These are phyloP conservation scores for Stegodyphus mimosarum DNA, from an alignment of 1,140 invertebrate species.

Conservation along the genomic window DNA sequence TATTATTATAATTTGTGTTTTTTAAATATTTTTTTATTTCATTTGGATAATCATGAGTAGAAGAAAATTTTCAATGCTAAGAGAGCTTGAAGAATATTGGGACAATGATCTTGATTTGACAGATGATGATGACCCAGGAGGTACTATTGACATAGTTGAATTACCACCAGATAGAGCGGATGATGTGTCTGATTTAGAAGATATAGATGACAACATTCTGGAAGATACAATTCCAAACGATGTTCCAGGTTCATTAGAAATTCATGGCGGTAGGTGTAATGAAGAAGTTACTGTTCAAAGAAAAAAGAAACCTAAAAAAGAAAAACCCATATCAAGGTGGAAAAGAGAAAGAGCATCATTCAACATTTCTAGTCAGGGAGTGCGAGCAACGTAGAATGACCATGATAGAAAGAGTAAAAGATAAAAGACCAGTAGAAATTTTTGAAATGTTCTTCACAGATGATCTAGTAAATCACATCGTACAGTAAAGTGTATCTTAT, in stretches of 20 bases:
- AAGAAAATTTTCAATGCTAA: conserved; percentile 40
- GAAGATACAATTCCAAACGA: conserved; percentile 39
- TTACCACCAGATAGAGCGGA: conserved; percentile 38
- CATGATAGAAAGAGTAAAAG: conserved; percentile 16
- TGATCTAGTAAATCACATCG: conserved; percentile 11
- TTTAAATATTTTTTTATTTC: conserved; percentile 17
- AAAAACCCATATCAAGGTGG: conserved; percentile 32
- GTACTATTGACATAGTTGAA: conserved; percentile 37
- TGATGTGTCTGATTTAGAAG: conserved; percentile 38
- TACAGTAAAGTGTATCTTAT: conserved; percentile 14
- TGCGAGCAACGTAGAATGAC: conserved; percentile 12
- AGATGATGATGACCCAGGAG: conserved; percentile 19
- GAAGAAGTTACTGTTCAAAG: no score
- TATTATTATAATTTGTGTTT: conserved; percentile 18
- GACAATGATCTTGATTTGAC: conserved; percentile 38
- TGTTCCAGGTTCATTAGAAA: conserved; percentile 38
- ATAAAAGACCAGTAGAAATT: conserved; percentile 12
- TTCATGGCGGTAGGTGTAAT: conserved; percentile 33
- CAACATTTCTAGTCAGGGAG: conserved; percentile 15
- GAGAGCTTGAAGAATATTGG: conserved; percentile 39
- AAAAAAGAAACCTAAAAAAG: no score
- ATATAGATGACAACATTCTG: conserved; percentile 36
- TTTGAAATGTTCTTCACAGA: no score
- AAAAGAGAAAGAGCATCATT: conserved; percentile 40
- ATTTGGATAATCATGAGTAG: conserved; percentile 40